phyloP scores from a whole-genome alignment of 2,888 invertebrate species.

The Pyrgus malvae region DNA sequence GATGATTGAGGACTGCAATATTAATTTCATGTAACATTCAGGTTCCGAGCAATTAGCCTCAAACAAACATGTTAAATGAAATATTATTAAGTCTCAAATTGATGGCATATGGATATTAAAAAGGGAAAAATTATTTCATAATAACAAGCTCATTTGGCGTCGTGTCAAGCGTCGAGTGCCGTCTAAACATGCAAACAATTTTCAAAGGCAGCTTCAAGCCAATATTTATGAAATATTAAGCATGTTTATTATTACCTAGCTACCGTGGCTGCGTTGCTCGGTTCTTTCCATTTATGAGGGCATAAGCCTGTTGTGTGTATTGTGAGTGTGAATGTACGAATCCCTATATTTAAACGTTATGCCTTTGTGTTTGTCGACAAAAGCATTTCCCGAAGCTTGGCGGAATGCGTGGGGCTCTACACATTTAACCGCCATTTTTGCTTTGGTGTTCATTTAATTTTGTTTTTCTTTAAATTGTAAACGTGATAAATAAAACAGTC shows the following conservation, averaged over 20 bases:
- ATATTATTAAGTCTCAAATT: neutral
- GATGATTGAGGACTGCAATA: no score
- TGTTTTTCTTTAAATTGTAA: no score
- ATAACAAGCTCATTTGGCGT: neutral
- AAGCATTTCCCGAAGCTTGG: neutral
- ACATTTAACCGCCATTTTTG: neutral
- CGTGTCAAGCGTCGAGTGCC: neutral
- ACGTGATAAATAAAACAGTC: no score
- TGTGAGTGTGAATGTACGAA: conserved; percentile 2
- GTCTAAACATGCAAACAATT: conserved; percentile 13
- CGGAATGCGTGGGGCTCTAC: neutral
- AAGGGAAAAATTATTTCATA: conserved; percentile 7
- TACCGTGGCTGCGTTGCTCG: neutral
- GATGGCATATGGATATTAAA: neutral
- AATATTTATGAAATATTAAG: conserved; percentile 16
- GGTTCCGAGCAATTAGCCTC: no score
- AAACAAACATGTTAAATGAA: no score
- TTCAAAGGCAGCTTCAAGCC: conserved; percentile 13
- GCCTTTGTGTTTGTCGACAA: conserved; percentile 6
- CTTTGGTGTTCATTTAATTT: no score
- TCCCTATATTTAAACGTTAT: conserved; percentile 15
- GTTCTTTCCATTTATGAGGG: conserved; percentile 10
- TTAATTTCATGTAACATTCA: no score
- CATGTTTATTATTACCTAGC: conserved; percentile 8
- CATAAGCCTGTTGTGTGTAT: conserved; percentile 3